Evolutionary conservation across 2,888 invertebrate species (phyloP), one percentile per base, ranked within the genome.

Genomic region (Octonoba sinensis): DNA sequence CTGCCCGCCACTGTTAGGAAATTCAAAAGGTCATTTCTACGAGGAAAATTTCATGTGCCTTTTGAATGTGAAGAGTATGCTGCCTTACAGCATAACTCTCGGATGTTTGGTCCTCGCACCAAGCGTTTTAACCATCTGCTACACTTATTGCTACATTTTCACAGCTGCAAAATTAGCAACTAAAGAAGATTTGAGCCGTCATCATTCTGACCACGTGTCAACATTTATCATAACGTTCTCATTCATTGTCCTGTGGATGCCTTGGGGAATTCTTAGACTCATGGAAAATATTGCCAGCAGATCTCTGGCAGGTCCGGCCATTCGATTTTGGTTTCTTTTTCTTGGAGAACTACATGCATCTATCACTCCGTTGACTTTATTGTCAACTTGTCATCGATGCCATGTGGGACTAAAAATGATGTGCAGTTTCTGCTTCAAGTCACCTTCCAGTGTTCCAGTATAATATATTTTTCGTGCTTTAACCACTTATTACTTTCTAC

Each of bases 51-150:
- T 93, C 89, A 93, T 99, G 86, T 99, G 99, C 89, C 95, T 97
- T 93, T 92, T 98, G 85, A 96, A 98, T 89, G 97, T 97, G 95
- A 94, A 95, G 87, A 95, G 95, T 86, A 97, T 98, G 91, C 94
- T 95, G 86, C 97, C 98, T 46, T 99, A 99, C 89, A 96, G 96
- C 82, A 93, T 95, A 84, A 98, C 98, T 11, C 91, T 98, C 83
- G 94, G 93, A 84, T 94, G 96, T 86, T 92, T 99, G 86, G 94
- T 91, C n/a, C 92, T 98, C 85, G 95, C 96, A 20, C 98, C 98
- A 69, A 96, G 96, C 89, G 92, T 97, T 86, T 94, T 97, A 87
- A 97, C 97, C 83, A 95, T 98, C 87, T 92, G 94, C 86, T 96
- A 97, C 90, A 97, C 97, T 86, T 97, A 97, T 89, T 92, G 92